Conservation (phyloP, 2,797 vertebrate species). For the Clamator glandarius region DNA sequence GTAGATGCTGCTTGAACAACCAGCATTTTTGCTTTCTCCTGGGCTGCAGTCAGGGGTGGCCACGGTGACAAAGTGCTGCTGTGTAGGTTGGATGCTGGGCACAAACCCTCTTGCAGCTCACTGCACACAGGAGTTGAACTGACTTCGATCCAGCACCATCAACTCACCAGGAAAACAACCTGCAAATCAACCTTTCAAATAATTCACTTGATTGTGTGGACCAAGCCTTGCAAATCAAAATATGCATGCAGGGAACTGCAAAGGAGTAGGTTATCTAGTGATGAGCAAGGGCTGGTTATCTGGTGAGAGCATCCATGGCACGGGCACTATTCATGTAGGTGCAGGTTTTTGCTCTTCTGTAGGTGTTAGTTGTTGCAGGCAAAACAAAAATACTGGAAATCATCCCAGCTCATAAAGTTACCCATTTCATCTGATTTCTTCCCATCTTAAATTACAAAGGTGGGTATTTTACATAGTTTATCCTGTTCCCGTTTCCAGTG, state of each 20-base stretch:
- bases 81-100: background rate
- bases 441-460: background rate
- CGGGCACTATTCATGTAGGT: accelerated
- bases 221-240: background rate
- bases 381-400: background rate
- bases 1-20: background rate
- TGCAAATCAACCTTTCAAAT: background rate
- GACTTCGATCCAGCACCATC: background rate
- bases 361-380: background rate
- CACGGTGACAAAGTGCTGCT: too few species aligned
- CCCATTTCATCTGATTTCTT: background rate
- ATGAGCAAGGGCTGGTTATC: background rate
- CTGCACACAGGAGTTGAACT: background rate
- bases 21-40: background rate
- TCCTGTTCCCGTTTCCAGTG: background rate
- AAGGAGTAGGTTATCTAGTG: background rate
- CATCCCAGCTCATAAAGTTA: background rate
- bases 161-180: background rate
- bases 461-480: background rate
- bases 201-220: too few species aligned
- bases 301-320: accelerated
- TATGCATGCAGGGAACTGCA: background rate
- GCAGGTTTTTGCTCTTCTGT: background rate
- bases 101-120: background rate
- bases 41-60: too few species aligned